Evolutionary conservation across 2,888 invertebrate species (phyloP).

Genomic region (Dione vanillae): DNA sequence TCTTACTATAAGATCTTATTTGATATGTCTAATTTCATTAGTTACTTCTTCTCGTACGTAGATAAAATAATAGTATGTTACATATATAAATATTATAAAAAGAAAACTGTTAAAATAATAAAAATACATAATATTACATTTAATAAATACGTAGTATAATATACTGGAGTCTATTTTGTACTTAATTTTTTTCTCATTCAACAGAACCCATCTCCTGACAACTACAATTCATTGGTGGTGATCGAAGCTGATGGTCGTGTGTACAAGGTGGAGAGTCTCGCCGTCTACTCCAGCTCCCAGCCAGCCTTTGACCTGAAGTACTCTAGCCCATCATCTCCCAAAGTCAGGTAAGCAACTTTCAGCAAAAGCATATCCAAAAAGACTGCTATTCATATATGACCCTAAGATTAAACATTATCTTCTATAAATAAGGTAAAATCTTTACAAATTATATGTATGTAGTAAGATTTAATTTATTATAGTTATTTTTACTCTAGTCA

Average conservation of each 20-base stretch:
- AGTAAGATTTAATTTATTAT: too few relatives aligned
- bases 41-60: too few relatives aligned
- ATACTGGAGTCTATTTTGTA: too few relatives aligned
- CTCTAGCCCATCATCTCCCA: slow-evolving; percentile 75
- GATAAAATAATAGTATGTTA: too few relatives aligned
- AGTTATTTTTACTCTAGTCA: too few relatives aligned
- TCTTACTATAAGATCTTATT: too few relatives aligned
- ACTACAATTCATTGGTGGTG: slow-evolving; percentile 63
- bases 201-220: slow-evolving; percentile 71
- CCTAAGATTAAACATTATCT: background rate
- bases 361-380: background rate
- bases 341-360: slow-evolving; percentile 69
- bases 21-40: too few relatives aligned
- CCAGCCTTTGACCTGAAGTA: slow-evolving; percentile 84
- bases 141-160: too few relatives aligned
- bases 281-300: slow-evolving; percentile 80
- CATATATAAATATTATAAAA: too few relatives aligned
- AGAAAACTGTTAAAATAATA: too few relatives aligned
- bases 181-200: background rate
- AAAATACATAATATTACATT: too few relatives aligned
- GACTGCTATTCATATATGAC: background rate
- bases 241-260: slow-evolving; percentile 84
- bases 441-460: background rate
- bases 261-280: slow-evolving; percentile 81
- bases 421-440: background rate